phyloP scores from a whole-genome alignment of 2,797 vertebrate genomes.

The Liasis olivaceus region DNA sequence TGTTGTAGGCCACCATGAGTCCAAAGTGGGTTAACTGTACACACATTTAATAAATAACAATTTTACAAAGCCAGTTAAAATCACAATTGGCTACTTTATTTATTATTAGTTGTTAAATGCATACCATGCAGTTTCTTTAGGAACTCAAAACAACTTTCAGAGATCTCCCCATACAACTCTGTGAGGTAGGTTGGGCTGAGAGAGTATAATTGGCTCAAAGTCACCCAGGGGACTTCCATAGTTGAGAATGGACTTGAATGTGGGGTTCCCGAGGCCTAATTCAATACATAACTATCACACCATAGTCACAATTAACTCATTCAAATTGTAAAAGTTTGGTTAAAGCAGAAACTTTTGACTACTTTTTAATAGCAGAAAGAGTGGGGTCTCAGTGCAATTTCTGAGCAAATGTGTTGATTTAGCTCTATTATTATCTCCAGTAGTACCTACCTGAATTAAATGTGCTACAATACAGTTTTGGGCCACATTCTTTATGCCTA shows the following conservation, averaged over 20 bases:
- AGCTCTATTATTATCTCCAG: background rate
- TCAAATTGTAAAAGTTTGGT: no score
- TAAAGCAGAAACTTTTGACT: no score
- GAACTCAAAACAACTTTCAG: background rate
- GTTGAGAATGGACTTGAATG: no score
- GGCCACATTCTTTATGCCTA: background rate
- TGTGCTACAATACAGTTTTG: background rate
- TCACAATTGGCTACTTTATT: background rate
- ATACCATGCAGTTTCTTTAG: background rate
- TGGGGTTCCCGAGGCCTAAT: no score
- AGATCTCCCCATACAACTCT: background rate
- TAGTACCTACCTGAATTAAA: background rate
- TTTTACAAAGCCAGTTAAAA: background rate
- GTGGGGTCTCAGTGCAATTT: no score
- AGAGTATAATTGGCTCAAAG: no score
- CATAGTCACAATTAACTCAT: no score
- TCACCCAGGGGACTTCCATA: no score
- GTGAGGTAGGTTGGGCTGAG: no score
- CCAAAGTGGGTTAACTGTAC: background rate
- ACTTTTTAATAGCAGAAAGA: no score
- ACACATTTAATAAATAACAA: background rate
- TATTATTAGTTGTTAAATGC: background rate
- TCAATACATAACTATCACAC: no score
- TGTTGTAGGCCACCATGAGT: background rate
- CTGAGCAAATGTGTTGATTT: background rate